phyloP scores from a whole-genome alignment of 2,797 vertebrate species.

The Cryptoprocta ferox region DNA sequence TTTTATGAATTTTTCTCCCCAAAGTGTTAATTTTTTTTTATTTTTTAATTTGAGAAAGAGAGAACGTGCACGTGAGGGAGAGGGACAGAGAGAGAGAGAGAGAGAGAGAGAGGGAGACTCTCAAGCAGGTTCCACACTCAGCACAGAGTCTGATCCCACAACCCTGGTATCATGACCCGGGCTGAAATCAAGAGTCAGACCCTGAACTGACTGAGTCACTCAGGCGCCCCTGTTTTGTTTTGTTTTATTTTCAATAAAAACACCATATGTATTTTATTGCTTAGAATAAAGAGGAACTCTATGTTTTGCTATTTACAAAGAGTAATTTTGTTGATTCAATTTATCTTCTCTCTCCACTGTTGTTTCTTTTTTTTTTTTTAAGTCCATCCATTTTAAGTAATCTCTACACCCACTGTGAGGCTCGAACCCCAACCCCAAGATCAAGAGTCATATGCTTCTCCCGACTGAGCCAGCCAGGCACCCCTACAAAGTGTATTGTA shows the following conservation, averaged over 20 bases:
- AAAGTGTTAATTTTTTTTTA: background rate
- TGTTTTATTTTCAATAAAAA: conserved; percentile 38
- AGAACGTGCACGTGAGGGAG: background rate
- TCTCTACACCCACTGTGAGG: background rate
- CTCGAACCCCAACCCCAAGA: background rate
- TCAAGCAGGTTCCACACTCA: background rate
- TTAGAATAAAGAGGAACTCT: conserved; percentile 41
- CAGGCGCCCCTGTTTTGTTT: background rate
- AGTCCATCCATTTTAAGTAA: background rate
- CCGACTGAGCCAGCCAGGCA: background rate
- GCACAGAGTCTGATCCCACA: background rate
- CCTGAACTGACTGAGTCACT: background rate
- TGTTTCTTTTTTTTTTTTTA: too few species aligned
- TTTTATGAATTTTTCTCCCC: conserved; percentile 38
- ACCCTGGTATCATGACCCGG: background rate
- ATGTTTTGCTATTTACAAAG: conserved; percentile 43
- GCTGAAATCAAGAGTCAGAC: background rate
- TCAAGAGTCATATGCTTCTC: background rate
- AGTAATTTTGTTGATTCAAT: conserved; percentile 40
- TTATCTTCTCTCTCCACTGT: background rate
- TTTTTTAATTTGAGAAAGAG: background rate
- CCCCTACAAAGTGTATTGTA: too few species aligned
- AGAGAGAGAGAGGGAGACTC: background rate
- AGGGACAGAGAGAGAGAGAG: background rate
- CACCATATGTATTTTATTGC: conserved; percentile 37